These are phyloP conservation scores for Sparus aurata DNA, from an alignment of 2,797 vertebrate species.

Conservation along the genomic window DNA sequence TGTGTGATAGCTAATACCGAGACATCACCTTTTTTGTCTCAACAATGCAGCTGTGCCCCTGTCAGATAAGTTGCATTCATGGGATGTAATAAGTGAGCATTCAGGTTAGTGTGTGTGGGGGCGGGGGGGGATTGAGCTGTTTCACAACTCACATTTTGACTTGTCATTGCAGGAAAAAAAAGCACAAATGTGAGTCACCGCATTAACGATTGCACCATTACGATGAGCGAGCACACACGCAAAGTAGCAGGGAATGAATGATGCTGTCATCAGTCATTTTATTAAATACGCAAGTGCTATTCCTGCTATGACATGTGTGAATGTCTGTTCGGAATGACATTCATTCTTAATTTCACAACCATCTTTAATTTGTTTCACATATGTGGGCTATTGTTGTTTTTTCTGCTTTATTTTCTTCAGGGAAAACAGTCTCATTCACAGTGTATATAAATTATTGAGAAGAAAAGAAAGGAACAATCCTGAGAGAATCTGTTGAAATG, in stretches of 20 bases:
- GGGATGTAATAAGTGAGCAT: neutral
- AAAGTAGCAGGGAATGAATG: neutral
- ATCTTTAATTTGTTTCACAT: neutral
- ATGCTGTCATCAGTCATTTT: neutral
- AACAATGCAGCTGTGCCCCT: neutral
- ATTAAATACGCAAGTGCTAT: neutral
- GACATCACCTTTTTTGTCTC: neutral
- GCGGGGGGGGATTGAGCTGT: neutral
- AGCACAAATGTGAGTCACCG: neutral
- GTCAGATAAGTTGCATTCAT: neutral
- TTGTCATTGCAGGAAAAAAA: neutral
- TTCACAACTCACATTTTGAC: neutral
- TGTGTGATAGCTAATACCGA: conserved; percentile 6
- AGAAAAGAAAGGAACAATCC: neutral
- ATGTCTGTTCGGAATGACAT: neutral
- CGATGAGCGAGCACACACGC: neutral
- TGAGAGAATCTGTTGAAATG: neutral
- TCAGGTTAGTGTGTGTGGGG: neutral
- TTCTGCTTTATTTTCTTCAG: neutral
- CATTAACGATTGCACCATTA: neutral
- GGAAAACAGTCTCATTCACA: neutral
- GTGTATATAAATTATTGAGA: neutral
- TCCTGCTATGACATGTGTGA: neutral
- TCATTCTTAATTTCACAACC: neutral
- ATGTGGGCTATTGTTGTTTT: neutral